These are phyloP conservation scores for Orientallactaga sibirica DNA, from an alignment of 2,797 vertebrate genomes.

Conservation along the genomic window DNA sequence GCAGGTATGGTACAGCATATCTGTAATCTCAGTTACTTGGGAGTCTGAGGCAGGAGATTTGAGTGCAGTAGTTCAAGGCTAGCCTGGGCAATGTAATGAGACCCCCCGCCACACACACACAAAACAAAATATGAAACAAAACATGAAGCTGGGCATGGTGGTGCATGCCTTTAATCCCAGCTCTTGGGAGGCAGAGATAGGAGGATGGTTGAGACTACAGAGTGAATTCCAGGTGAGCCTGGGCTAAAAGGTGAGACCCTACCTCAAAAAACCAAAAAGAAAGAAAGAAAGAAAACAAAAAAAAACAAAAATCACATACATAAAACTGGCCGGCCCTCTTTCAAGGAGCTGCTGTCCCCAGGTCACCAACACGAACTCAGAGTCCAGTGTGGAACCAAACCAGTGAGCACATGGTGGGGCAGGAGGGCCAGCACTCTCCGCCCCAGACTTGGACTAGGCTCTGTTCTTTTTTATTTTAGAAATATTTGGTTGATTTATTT, in stretches of 20 bases:
- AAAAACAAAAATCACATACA: too few relatives aligned
- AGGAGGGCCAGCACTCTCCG: too few relatives aligned
- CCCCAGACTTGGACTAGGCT: not conserved
- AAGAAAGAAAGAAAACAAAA: not conserved
- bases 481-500: too few relatives aligned
- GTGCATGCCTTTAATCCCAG: too few relatives aligned
- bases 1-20: not conserved
- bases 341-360: not conserved
- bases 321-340: not conserved
- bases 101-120: not conserved
- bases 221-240: too few relatives aligned
- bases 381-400: not conserved
- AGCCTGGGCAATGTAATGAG: not conserved
- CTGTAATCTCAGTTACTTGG: not conserved
- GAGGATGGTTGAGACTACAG: too few relatives aligned
- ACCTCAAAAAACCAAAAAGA: not conserved
- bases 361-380: not conserved
- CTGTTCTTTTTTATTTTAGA: too few relatives aligned
- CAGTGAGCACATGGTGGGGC: too few relatives aligned
- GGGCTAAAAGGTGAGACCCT: not conserved
- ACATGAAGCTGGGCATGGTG: too few relatives aligned
- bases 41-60: not conserved
- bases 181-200: too few relatives aligned
- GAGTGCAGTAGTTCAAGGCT: not conserved
- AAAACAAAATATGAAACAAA: too few relatives aligned